phyloP scores from a whole-genome alignment of 2,888 invertebrate genomes.

The Hecatera dysodea region DNA sequence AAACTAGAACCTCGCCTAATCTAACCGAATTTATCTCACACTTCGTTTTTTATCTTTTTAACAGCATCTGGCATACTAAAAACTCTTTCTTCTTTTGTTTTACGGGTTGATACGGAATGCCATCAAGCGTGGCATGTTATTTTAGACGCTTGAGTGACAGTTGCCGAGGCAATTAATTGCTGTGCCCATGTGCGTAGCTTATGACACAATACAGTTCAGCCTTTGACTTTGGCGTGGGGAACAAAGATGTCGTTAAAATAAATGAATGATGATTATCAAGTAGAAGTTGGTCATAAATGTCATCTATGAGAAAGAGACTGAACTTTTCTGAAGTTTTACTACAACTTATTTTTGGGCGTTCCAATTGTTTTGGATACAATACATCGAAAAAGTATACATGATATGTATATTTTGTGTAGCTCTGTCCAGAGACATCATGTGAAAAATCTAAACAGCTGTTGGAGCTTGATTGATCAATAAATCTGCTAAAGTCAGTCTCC shows the following conservation, averaged over 20 bases:
- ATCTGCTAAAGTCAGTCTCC: no score
- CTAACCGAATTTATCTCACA: slow-evolving; percentile 1
- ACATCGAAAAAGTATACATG: no score
- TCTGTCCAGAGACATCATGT: no score
- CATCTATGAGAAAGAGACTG: no score
- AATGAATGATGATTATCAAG: not conserved
- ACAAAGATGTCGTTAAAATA: slow-evolving; percentile 13
- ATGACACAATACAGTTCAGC: slow-evolving; percentile 18
- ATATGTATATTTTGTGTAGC: no score
- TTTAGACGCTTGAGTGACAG: slow-evolving; percentile 61
- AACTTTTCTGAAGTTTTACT: no score
- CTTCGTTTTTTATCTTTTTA: slow-evolving; percentile 7
- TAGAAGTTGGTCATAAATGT: not conserved
- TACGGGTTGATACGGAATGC: slow-evolving; percentile 21
- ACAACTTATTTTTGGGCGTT: no score
- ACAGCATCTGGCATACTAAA: slow-evolving; percentile 33
- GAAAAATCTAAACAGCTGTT: no score
- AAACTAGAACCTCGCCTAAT: not conserved
- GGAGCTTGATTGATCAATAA: no score
- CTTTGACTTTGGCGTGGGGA: slow-evolving; percentile 12
- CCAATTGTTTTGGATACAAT: no score
- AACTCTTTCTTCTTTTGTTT: slow-evolving; percentile 45
- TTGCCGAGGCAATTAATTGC: slow-evolving; percentile 57
- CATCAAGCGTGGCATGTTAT: slow-evolving; percentile 51
- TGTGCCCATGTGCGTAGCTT: slow-evolving; percentile 38